Conservation (phyloP, 2,113 vertebrate species). For the Pteronura brasiliensis region DNA sequence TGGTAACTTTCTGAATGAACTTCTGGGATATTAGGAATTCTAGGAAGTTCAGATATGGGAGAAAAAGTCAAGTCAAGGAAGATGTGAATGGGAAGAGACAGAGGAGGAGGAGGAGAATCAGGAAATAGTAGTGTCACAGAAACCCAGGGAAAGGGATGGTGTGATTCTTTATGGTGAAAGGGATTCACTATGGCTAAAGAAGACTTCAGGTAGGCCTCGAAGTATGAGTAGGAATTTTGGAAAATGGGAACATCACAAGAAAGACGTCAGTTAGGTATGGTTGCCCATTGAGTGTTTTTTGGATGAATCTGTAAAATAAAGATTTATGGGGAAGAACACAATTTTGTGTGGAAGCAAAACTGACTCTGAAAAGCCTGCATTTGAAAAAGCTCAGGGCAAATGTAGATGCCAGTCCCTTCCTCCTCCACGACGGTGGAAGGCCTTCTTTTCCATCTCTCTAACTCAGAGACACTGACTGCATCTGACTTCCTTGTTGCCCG, state of each 20-base stretch:
- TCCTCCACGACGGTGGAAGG: background rate
- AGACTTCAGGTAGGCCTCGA: background rate
- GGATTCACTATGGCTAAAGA: background rate
- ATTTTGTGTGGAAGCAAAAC: background rate
- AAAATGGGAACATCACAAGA: background rate
- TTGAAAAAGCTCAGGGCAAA: background rate
- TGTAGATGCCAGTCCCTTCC: background rate
- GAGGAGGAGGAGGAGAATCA: background rate
- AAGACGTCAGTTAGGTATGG: background rate
- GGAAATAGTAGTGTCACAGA: background rate
- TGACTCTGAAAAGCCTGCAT: background rate
- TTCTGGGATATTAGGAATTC: background rate
- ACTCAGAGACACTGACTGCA: background rate
- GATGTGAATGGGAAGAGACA: background rate
- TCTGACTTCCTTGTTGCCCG: background rate
- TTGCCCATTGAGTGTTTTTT: background rate
- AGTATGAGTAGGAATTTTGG: background rate
- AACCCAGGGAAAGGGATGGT: background rate
- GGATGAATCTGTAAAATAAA: background rate
- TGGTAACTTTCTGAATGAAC: background rate
- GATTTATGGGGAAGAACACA: background rate
- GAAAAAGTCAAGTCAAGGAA: background rate
- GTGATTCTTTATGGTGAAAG: background rate
- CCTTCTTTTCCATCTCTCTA: background rate
- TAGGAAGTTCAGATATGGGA: background rate